A percentile compares a stretch with the other conserved stretches of the same genome.
Evolutionary conservation across 2,113 vertebrate species (phyloP).

Genomic region (Ammodytes dubius): DNA sequence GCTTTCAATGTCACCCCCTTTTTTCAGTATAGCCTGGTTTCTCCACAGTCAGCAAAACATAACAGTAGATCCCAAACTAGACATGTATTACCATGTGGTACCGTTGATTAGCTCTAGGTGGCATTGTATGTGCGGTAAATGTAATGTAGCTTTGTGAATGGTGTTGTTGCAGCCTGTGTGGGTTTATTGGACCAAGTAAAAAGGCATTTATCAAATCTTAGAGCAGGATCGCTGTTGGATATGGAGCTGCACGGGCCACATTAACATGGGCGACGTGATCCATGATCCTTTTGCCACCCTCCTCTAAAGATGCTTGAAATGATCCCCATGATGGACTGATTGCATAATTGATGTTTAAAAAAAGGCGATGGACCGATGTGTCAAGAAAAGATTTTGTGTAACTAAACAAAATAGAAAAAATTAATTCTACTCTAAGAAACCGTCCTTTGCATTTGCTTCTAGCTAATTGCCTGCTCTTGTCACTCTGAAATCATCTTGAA

Average conservation of each 20-base stretch:
- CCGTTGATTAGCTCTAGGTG: slow-evolving; percentile 77
- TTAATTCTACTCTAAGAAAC: slow-evolving; percentile 45
- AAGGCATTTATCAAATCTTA: slow-evolving; percentile 40
- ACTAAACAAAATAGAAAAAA: slow-evolving; percentile 18
- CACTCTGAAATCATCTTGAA: slow-evolving; percentile 44
- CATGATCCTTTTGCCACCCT: slow-evolving; percentile 42
- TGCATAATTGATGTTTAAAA: slow-evolving; percentile 60
- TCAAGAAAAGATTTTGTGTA: slow-evolving; percentile 42
- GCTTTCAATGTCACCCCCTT: slow-evolving; percentile 71
- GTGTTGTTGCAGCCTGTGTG: slow-evolving; percentile 78
- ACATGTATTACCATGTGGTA: slow-evolving; percentile 73
- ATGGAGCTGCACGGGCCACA: slow-evolving; percentile 74
- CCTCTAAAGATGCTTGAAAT: slow-evolving; percentile 38
- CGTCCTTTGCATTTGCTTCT: slow-evolving; percentile 72
- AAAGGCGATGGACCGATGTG: slow-evolving; percentile 35
- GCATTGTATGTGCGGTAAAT: slow-evolving; percentile 79
- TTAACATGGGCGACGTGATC: slow-evolving; percentile 69
- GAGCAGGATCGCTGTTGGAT: slow-evolving; percentile 44
- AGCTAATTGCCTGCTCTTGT: slow-evolving; percentile 56
- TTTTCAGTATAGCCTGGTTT: slow-evolving; percentile 58
- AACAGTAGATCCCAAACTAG: slow-evolving; percentile 71
- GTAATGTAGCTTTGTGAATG: slow-evolving; percentile 84
- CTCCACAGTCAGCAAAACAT: slow-evolving; percentile 66
- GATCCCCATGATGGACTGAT: slow-evolving; percentile 56
- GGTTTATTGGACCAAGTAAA: slow-evolving; percentile 58